Evolutionary conservation across 2,797 vertebrate species (phyloP).

Genomic region (Tinamus major): DNA sequence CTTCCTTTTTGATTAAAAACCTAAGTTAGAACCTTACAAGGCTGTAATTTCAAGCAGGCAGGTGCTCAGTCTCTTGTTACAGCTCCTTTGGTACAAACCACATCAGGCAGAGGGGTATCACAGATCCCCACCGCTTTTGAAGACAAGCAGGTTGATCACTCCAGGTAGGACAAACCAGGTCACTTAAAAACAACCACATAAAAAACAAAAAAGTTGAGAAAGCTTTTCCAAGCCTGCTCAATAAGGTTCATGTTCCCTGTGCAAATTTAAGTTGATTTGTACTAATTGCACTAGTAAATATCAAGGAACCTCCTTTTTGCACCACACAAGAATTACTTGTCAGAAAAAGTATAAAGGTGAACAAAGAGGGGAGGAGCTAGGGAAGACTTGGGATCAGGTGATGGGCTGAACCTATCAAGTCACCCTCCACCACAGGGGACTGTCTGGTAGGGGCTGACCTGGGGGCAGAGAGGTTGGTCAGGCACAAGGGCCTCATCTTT

Average conservation of each 20-base stretch:
- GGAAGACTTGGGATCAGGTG: too few relatives aligned
- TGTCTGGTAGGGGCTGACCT: too few relatives aligned
- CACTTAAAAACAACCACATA: rapidly evolving
- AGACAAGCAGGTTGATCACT: not conserved
- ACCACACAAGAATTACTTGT: not conserved
- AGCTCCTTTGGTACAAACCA: rapidly evolving
- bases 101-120: rapidly evolving
- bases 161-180: not conserved
- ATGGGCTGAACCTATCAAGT: too few relatives aligned
- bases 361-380: too few relatives aligned
- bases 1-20: not conserved
- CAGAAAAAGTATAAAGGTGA: not conserved
- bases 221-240: not conserved
- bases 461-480: too few relatives aligned
- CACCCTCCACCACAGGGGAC: too few relatives aligned
- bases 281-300: not conserved
- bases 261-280: constrained; percentile 6
- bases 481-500: too few relatives aligned
- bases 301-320: not conserved
- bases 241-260: not conserved
- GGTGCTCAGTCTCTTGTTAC: not conserved
- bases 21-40: not conserved
- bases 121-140: not conserved
- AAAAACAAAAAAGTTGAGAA: too few relatives aligned
- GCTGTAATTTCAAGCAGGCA: not conserved